Conservation (phyloP, 2,797 vertebrate species). For the Argyrosomus regius region DNA sequence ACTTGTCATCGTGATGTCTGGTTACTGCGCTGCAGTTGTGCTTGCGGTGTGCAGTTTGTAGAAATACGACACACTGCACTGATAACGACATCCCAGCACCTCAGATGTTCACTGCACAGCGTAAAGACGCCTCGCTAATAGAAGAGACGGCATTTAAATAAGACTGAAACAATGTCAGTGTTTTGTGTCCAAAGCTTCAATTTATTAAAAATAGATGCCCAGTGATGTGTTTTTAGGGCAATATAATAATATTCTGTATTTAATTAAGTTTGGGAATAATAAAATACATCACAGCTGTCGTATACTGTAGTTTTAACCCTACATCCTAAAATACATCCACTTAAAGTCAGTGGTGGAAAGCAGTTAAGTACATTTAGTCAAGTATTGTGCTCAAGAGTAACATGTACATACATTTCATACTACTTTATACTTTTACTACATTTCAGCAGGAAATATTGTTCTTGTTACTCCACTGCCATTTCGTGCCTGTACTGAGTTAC, state of each 20-base stretch:
- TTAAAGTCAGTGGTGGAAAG: background rate
- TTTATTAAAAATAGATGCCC: slow-evolving; percentile 44
- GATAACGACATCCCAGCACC: slow-evolving; percentile 31
- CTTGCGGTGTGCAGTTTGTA: slow-evolving; percentile 39
- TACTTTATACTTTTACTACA: background rate
- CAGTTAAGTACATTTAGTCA: background rate
- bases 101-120: slow-evolving; percentile 25
- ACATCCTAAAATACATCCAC: slow-evolving; percentile 5
- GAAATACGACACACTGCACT: slow-evolving; percentile 50
- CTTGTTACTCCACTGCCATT: background rate
- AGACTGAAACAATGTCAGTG: slow-evolving; percentile 20
- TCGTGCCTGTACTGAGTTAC: background rate
- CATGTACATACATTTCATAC: background rate
- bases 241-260: slow-evolving; percentile 51
- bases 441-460: background rate
- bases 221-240: slow-evolving; percentile 48
- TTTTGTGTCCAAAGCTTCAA: slow-evolving; percentile 13
- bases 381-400: background rate
- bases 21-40: slow-evolving; percentile 41
- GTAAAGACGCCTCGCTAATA: background rate
- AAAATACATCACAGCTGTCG: slow-evolving; percentile 5
- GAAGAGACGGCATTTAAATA: slow-evolving; percentile 32
- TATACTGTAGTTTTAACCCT: background rate
- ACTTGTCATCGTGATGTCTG: slow-evolving; percentile 61
- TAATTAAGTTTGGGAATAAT: slow-evolving; percentile 32